Percentiles rank a stretch among this genome's conserved stretches.
These are phyloP conservation scores for Quadriops clusia DNA, from an alignment of 2,888 invertebrate genomes.

Conservation along the genomic window DNA sequence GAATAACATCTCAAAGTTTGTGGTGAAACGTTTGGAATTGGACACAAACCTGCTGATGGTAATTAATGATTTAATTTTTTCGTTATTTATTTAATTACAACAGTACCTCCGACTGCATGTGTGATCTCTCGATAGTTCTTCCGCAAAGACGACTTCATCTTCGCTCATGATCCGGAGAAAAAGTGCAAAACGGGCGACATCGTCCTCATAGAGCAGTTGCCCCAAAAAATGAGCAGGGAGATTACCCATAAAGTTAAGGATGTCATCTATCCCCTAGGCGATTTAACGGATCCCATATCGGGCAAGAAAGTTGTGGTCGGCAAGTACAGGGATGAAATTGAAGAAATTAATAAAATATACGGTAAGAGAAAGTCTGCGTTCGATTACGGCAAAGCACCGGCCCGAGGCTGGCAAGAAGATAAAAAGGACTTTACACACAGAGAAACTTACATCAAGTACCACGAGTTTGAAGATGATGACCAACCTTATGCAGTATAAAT, in stretches of 20 bases:
- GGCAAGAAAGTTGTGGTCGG: conserved; percentile 65
- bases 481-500: conserved; percentile 56
- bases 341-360: conserved; percentile 52
- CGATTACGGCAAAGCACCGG: conserved; percentile 64
- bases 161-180: conserved; percentile 68
- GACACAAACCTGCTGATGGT: conserved; percentile 73
- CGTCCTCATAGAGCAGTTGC: conserved; percentile 64
- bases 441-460: conserved; percentile 65
- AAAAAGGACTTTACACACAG: conserved; percentile 71
- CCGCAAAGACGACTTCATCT: conserved; percentile 55
- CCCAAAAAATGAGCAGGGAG: conserved; percentile 58
- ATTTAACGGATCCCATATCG: conserved; percentile 75
- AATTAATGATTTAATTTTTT: conserved; percentile 32
- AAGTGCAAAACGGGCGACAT: conserved; percentile 72
- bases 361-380: conserved; percentile 57
- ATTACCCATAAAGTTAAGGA: conserved; percentile 71
- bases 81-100: conserved; percentile 7
- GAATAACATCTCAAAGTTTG: conserved; percentile 67
- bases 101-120: conserved; percentile 27
- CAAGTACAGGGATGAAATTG: conserved; percentile 64
- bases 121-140: no score
- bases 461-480: conserved; percentile 62
- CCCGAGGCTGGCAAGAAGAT: conserved; percentile 71
- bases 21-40: conserved; percentile 60
- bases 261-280: conserved; percentile 70